These are phyloP conservation scores for Cataglyphis cursor DNA, from an alignment of 2,888 invertebrate species.

Conservation along the genomic window DNA sequence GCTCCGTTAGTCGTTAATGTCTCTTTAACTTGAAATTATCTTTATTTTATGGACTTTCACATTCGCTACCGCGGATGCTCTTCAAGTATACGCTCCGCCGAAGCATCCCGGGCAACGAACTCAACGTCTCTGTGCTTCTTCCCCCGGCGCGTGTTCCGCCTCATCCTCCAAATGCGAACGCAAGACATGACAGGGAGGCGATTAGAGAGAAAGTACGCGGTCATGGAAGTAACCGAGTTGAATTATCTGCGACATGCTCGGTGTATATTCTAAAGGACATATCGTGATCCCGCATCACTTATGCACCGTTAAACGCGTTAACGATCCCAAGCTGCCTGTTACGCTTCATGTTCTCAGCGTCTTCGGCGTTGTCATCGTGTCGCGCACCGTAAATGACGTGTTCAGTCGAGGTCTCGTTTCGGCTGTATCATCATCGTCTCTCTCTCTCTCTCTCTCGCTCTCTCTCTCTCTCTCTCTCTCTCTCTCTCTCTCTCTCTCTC, in stretches of 20 bases:
- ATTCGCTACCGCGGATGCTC: not conserved
- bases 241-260: conserved; percentile 63
- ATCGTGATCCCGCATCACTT: conserved; percentile 76
- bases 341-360: conserved; percentile 58
- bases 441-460: conserved; percentile 8
- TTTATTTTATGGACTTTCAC: conserved; percentile 35
- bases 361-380: conserved; percentile 53
- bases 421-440: not conserved
- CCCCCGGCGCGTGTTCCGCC: conserved; percentile 19
- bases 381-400: conserved; percentile 17
- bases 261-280: conserved; percentile 63
- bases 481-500: conserved; percentile 6
- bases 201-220: conserved; percentile 38
- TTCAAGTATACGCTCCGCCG: conserved; percentile 59
- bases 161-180: conserved; percentile 22
- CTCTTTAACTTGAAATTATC: conserved; percentile 30
- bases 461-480: conserved; percentile 1
- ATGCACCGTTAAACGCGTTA: conserved; percentile 81
- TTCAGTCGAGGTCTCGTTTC: conserved; percentile 22
- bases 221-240: conserved; percentile 62
- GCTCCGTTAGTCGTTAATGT: conserved; percentile 34
- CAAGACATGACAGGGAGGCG: conserved; percentile 25
- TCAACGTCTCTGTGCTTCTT: conserved; percentile 51
- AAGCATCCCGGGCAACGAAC: conserved; percentile 57
- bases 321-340: conserved; percentile 74